Base-by-base conservation (phyloP, 2,113 vertebrate species). In the Ammodytes dubius region DNA sequence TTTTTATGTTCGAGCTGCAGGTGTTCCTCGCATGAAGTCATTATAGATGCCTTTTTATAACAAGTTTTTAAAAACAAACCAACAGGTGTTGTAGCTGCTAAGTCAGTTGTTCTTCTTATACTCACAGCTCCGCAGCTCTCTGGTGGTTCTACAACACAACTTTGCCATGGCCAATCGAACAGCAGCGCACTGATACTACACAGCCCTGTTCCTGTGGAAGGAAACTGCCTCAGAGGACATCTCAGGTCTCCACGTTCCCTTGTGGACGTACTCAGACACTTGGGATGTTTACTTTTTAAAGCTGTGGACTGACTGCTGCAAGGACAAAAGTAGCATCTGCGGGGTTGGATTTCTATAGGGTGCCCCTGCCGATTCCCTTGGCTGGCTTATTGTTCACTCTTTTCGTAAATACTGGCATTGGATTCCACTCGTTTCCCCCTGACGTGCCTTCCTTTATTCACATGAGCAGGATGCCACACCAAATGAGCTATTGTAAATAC, bases 131-230 rank as follows among this genome's bases (percentile, higher is more conserved):
- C 98, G 97, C 85, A 96, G 64, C 58, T 98, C 97, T 81, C 95
- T 99, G 70, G 71, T 96, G 85, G 89, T 96, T 92, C 96, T 99
- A 64, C 98, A 99, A 89, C 95, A 95, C 89, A 97, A 95, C 89
- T 99, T 99, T 85, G 96, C 97, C 47, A 85, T 93, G 50, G 92
- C 95, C 83, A 98, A 97, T 90, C 95, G 81, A 84, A 97, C 96
- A 0, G 70, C 74, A 40, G 79, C 70, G 3, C 77, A 92, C 69
- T 95, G 91, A 95, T 7, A 6, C 49, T 50, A 11, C 69, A 42
- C 70, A 17, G 79, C 5, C 47, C 10, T 27, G 3, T 54, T 52
- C 39, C 49, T 57, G 54, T 45, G 67, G 61, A 59, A 61, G 52
- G 37, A 19, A 35, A 63, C 37, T 14, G 19, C 75, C 83, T 83